Evolutionary conservation across 2,797 vertebrate genomes (phyloP), one percentile per base, ranked within the genome.

Genomic region (Vultur gryphus): DNA sequence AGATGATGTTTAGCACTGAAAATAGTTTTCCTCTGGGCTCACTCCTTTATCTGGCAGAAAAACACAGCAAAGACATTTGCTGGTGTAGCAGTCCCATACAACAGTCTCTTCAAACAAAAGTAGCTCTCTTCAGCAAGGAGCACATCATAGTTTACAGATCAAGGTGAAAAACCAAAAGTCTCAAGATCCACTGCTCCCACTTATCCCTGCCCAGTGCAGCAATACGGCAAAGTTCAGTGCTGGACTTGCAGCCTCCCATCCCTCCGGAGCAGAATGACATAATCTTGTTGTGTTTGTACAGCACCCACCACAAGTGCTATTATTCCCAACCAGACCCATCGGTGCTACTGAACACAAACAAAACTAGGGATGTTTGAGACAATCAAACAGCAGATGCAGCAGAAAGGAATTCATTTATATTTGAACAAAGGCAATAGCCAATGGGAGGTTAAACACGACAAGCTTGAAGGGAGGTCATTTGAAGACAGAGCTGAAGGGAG

Each of bases 381-480:
- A 96, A 92, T 94, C 93, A 96, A 84, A 92, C 49, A 88, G 79
- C 84, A 70, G 76, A 95, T 81, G 65, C 93, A 90, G 87, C 91
- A 94, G 84, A 94, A 89, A 95, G 65, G 8, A 95, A 96, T 93
- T 93, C 26, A 87, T 94, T 96, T 96, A 86, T 96, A 96, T 96
- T 95, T 96, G 87, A 94, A 93, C 76, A 89, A 92, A 94, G 78
- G 92, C 78, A 92, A 92, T 92, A 92, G 89, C 82, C 82, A 93
- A 59, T 3, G 29, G 85, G 84, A 93, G 51, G 88, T 94, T 94
- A 95, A 96, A 96, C 87, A 95, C 41, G 48, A 93, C 44, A 95
- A 93, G 84, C 62, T 76, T 61, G 72, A 79, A 15, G 39, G 71
- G 72, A 83, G 48, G 58, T 78, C 62, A 83, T 61, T 49, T 82